These are phyloP conservation scores for Orientallactaga sibirica DNA, from an alignment of 2,797 vertebrate species.

Conservation along the genomic window DNA sequence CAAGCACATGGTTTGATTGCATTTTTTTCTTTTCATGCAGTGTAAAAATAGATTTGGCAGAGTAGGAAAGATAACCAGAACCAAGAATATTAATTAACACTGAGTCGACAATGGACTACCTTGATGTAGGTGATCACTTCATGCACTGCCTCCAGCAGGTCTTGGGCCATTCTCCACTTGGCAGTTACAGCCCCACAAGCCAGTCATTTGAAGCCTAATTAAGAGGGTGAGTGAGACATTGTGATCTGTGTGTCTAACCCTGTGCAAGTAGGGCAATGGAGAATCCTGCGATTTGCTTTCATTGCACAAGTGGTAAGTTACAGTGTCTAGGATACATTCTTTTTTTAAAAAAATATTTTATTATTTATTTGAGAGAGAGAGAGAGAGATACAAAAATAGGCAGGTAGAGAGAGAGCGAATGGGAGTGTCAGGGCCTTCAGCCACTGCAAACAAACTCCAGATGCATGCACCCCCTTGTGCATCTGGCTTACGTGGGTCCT, in stretches of 20 bases:
- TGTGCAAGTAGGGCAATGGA: neutral
- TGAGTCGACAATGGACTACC: neutral
- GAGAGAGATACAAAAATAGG: too few relatives aligned
- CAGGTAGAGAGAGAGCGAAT: too few relatives aligned
- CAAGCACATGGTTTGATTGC: neutral
- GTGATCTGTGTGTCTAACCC: neutral
- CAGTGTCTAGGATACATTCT: neutral
- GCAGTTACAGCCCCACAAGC: conserved; percentile 16
- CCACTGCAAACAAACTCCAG: too few relatives aligned
- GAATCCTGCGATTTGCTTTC: conserved; percentile 6
- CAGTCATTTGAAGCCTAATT: conserved; percentile 47
- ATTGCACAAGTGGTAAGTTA: neutral
- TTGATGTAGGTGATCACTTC: neutral
- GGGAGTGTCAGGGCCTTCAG: too few relatives aligned
- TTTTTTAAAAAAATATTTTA: too few relatives aligned
- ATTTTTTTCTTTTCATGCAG: conserved; percentile 58
- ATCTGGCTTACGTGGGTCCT: too few relatives aligned
- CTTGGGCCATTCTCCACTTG: neutral
- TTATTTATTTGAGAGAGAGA: too few relatives aligned
- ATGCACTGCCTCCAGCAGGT: neutral
- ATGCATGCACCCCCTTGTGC: too few relatives aligned
- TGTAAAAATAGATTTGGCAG: conserved; percentile 34
- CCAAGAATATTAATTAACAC: conserved; percentile 33
- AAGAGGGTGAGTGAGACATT: neutral
- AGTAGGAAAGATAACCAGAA: conserved; percentile 22